phyloP scores from a whole-genome alignment of 37 sponge, comb jelly and placozoan species.

The Hexactinellida sp. region DNA sequence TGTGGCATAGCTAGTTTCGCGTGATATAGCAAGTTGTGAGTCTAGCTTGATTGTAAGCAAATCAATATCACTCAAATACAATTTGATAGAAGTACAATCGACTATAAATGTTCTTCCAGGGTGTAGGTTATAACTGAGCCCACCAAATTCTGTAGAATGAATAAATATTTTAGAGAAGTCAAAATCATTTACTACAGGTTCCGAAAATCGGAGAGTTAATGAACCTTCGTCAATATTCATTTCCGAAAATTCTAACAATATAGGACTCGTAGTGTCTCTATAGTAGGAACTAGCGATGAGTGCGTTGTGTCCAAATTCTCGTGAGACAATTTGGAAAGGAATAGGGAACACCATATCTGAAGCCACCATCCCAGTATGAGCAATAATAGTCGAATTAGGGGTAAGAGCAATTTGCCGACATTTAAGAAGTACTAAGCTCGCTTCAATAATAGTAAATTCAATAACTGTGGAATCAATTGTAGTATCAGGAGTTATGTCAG shows the following conservation, averaged over 20 bases:
- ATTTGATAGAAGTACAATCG: neutral
- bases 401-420: neutral
- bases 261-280: neutral
- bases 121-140: neutral
- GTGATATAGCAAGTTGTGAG: neutral
- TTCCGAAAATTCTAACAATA: neutral
- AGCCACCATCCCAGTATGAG: neutral
- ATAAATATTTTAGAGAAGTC: slow-evolving; percentile 37
- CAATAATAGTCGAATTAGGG: neutral
- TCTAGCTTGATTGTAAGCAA: neutral
- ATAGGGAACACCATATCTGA: slow-evolving; percentile 7
- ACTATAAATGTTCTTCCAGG: neutral
- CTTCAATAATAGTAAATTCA: neutral
- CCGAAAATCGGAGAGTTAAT: slow-evolving; percentile 54
- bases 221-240: slow-evolving; percentile 8
- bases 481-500: neutral
- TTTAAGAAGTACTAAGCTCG: neutral
- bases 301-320: neutral
- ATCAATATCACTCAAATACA: slow-evolving; percentile 3
- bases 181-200: slow-evolving; percentile 51
- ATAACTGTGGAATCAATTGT: neutral
- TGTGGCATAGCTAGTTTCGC: neutral
- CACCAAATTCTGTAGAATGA: slow-evolving; percentile 26
- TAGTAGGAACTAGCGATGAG: neutral
- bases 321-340: neutral